Base-by-base conservation (phyloP, 2,888 invertebrate genomes). In the Drosophila anceps region DNA sequence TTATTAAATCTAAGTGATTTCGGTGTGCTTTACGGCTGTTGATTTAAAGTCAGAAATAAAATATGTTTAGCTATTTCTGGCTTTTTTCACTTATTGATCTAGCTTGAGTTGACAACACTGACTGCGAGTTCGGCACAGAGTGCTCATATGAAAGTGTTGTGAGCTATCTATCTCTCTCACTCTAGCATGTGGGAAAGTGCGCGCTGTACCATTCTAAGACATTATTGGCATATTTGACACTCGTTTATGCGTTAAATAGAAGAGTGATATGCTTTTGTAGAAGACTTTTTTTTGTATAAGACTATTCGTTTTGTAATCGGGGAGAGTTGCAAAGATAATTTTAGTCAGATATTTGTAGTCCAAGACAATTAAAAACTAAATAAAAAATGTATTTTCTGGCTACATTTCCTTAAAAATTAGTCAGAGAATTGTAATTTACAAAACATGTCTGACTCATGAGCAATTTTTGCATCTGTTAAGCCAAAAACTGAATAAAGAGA, bases 251-350 rank as follows among this genome's bases (percentile, higher is more conserved):
- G 15, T 15, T 9, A n/a, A 44, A 7, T 24, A 24, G 20, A 44
- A 44, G 24, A 44, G 44, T 15, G 3, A 39, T n/a, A 6, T 39
- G 15, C 15, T 20, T 31, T 50, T 50, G 50, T 50, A 50, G 31
- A 33, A 50, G 50, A 50, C 4, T 12, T 31, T 24, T 3, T 20
- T 31, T 50, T 50, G 50, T 50, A 50, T 50, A 50, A 50, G 50
- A 33, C 4, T 12, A 6, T 12, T n/a, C 4, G 12, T 9, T 5
- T 12, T 0, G 27, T 9, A 1, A 15, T 27, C 1, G 9, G 12
- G 9, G 12, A 8, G 27, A n/a, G 27, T 1, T 7, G 4, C 1
- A 15, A 27, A 27, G 15, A 0, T 43, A 12, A 12, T 12, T 20
- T 20, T 12, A 20, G 6, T 20, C 5, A 10, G 10, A 41, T 8